Percentiles rank a stretch among this genome's conserved stretches.
These are phyloP conservation scores for Scaptomyza hsui DNA, from an alignment of 1,140 invertebrate genomes.

Conservation along the genomic window DNA sequence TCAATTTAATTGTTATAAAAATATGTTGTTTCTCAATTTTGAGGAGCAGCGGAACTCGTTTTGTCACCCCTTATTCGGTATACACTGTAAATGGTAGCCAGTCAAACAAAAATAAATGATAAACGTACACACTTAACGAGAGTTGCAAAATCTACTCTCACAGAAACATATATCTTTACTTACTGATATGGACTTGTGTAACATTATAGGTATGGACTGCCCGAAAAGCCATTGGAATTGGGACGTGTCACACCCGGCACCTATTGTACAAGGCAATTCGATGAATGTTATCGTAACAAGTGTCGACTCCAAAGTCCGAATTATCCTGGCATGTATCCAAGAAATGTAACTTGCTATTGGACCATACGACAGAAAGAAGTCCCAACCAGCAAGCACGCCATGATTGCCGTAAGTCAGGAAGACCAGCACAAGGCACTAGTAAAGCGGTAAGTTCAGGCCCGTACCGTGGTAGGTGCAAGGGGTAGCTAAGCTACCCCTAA, in stretches of 20 bases:
- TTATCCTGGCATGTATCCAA: constrained; percentile 95
- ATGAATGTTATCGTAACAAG: constrained; percentile 92
- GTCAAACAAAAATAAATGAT: constrained; percentile 51
- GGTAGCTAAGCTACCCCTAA: too few relatives aligned
- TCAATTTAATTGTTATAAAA: too few relatives aligned
- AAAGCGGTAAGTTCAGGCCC: constrained; percentile 87
- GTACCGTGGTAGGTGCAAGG: too few relatives aligned
- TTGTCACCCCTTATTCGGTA: too few relatives aligned
- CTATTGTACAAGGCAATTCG: constrained; percentile 94
- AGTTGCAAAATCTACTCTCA: not conserved
- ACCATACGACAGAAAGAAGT: constrained; percentile 92
- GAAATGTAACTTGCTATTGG: constrained; percentile 93
- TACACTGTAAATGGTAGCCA: too few relatives aligned
- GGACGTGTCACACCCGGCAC: constrained; percentile 93
- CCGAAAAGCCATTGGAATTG: constrained; percentile 89
- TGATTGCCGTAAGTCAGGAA: constrained; percentile 92
- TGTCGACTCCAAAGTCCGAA: constrained; percentile 94
- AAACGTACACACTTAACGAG: constrained; percentile 37
- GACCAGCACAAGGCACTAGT: constrained; percentile 89
- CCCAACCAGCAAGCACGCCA: constrained; percentile 94
- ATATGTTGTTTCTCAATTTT: too few relatives aligned
- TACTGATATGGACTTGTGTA: constrained; percentile 22
- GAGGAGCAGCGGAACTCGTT: too few relatives aligned
- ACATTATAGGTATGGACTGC: constrained; percentile 87
- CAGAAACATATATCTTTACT: constrained; percentile 21